Conservation (phyloP, 2,888 invertebrate genomes). For the Melinaea marsaeus region DNA sequence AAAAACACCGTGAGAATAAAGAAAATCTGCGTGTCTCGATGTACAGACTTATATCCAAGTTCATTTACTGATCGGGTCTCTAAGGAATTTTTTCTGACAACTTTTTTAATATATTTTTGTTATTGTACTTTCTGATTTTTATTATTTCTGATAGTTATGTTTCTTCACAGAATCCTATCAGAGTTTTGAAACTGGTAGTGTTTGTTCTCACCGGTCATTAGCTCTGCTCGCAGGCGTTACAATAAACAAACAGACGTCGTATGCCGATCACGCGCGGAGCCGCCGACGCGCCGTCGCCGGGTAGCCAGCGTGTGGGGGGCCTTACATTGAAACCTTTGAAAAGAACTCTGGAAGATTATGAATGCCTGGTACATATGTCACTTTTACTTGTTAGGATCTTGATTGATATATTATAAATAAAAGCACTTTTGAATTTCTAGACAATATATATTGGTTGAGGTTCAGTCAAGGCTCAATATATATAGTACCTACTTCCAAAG, state of each 20-base stretch:
- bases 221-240: slow-evolving; percentile 10
- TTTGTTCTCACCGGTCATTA: slow-evolving; percentile 21
- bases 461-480: no score
- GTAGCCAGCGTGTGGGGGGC: slow-evolving; percentile 31
- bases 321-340: slow-evolving; percentile 14
- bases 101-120: not conserved
- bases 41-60: slow-evolving; percentile 5
- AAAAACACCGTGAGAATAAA: slow-evolving; percentile 27
- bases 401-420: not conserved
- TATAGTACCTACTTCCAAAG: no score
- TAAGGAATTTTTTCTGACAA: not conserved
- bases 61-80: not conserved
- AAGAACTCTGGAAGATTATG: slow-evolving; percentile 26
- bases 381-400: not conserved
- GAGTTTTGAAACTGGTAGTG: slow-evolving; percentile 7
- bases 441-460: no score
- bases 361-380: slow-evolving; percentile 9
- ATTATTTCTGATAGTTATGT: not conserved
- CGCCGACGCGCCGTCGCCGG: slow-evolving; percentile 26
- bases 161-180: slow-evolving; percentile 1
- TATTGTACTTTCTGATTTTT: no score
- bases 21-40: slow-evolving; percentile 4
- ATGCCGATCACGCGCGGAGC: slow-evolving; percentile 31
- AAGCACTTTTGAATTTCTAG: not conserved
- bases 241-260: slow-evolving; percentile 12